Conservation (phyloP, 2,797 vertebrate species). For the Dendrocincla fuliginosa region DNA sequence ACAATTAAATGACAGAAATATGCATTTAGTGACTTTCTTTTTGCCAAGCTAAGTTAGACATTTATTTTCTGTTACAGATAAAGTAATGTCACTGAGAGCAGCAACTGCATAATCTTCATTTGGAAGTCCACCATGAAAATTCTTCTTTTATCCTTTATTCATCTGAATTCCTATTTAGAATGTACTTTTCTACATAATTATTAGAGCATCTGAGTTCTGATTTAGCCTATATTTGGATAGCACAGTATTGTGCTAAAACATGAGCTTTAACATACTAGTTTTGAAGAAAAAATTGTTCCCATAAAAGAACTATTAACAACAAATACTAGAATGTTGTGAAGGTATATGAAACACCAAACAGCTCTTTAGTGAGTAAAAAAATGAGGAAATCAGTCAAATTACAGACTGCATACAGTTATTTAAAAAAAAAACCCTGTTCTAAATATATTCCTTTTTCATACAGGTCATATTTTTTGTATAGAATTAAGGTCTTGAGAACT, state of each 20-base stretch:
- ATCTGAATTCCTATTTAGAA: not conserved
- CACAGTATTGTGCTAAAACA: not conserved
- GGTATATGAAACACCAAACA: not conserved
- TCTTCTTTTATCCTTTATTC: not conserved
- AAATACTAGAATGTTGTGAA: not conserved
- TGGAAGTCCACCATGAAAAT: not conserved
- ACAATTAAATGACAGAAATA: not conserved
- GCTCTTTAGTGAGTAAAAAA: not conserved
- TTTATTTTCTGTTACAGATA: not conserved
- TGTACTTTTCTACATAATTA: not conserved
- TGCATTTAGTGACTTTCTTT: not conserved
- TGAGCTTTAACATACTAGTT: not conserved
- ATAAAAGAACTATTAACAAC: not conserved
- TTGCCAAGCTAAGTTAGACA: not conserved
- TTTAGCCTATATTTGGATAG: not conserved
- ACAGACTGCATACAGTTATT: not conserved
- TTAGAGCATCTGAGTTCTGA: not conserved
- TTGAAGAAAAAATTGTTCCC: not conserved
- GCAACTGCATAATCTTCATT: not conserved
- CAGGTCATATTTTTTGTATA: constrained; percentile 87
- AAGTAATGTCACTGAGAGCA: not conserved
- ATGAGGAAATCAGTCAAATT: not conserved
- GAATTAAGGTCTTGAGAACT: constrained; percentile 80
- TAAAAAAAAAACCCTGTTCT: not conserved
- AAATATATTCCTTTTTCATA: constrained; percentile 74